Conservation (phyloP, 2,113 vertebrate species). For the Zeus faber region DNA sequence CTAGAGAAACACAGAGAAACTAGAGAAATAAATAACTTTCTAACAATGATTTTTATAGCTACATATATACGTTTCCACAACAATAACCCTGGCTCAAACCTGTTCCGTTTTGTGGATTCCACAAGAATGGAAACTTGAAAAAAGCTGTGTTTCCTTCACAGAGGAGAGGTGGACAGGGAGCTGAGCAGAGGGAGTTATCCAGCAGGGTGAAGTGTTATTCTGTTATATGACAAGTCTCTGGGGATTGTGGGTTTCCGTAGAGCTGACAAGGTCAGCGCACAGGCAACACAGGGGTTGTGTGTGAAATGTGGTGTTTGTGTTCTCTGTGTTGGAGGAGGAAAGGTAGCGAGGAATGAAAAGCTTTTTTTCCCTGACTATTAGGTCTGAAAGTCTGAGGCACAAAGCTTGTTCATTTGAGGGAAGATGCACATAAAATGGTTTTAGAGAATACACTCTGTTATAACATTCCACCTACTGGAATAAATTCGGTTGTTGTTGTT, state of each 20-base stretch:
- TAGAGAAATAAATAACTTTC: too few species aligned
- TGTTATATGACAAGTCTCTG: constrained; percentile 26
- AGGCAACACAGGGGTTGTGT: constrained; percentile 6
- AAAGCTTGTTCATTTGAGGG: neutral
- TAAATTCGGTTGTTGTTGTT: too few species aligned
- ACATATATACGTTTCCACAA: too few species aligned
- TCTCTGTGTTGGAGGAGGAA: neutral
- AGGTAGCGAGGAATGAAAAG: neutral
- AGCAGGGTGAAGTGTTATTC: constrained; percentile 20
- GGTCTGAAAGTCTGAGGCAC: neutral
- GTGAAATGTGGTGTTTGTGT: constrained; percentile 1
- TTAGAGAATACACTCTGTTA: too few species aligned
- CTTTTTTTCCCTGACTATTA: too few species aligned
- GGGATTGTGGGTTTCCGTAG: constrained; percentile 21
- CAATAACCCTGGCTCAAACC: too few species aligned
- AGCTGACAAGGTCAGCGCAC: constrained; percentile 31
- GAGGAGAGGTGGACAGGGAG: neutral
- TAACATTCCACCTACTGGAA: too few species aligned
- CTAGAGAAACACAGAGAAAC: too few species aligned
- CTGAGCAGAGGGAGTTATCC: constrained; percentile 1
- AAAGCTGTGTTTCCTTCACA: too few species aligned
- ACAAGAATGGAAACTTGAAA: too few species aligned
- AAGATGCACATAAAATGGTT: neutral
- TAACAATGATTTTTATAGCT: too few species aligned
- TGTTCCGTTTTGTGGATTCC: too few species aligned